Base-by-base conservation (phyloP, 2,797 vertebrate genomes). In the Gila robusta region DNA sequence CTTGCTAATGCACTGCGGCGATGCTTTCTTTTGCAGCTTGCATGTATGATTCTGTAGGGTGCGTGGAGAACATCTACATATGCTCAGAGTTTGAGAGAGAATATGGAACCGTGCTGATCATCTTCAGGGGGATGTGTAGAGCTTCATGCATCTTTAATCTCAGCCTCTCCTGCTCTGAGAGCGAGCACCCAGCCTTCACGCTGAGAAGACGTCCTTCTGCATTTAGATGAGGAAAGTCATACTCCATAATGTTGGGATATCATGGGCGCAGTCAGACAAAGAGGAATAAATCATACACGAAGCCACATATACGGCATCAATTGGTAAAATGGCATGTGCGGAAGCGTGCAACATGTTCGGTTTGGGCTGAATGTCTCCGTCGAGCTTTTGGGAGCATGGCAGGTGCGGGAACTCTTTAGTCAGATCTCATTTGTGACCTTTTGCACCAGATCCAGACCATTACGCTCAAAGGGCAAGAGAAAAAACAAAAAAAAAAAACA, bases 111-210 rank as follows among this genome's bases (percentile, higher is more conserved):
- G 0, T 73, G 67, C 67, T 85, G 76, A 86, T 81, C 69, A 81
- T 49, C 78, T 73, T 73, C 44, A 44, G 67, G 66, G 14, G 76
- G 54, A 73, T 41, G 70, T 74, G 78, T 28, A 59, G 69, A 28
- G 84, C 77, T 81, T 86, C 84, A 86, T 86, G 44, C 78, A 86
- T 86, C 69, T 86, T 86, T 86, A 81, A 86, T 86, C 41, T 73
- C 70, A 54, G 59, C 44, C 56, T 79, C 84, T 86, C 32, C 69
- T 74, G 66, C 47, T 54, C 23, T 49, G 66, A 81, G 79, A 54
- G 32, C 41, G 37, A 62, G 56, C 69, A 59, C 41, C 69, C 78
- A 80, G 78, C 41, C 78, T 81, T 74, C 78, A 62, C 1, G 17
- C 84, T 73, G 84, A 41, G 84, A 56, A 74, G 69, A 64, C 69